Percentiles rank a stretch among this genome's conserved stretches.
Evolutionary conservation across 2,797 vertebrate species (phyloP).

Genomic region (Alcedo quadribrachys): DNA sequence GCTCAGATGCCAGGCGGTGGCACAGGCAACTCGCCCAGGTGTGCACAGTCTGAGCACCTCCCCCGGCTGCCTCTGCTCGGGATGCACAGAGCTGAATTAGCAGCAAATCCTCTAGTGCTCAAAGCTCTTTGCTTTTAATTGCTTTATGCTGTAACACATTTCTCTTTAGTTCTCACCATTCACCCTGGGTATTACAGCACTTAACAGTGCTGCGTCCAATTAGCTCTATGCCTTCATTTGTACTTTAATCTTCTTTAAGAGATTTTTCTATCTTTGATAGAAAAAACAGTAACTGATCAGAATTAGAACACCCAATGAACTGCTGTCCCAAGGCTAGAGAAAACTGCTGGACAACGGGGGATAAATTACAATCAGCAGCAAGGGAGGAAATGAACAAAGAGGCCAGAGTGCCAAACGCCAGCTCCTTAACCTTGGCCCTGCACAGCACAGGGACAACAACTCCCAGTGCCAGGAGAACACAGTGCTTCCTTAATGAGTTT

Average conservation of each 20-base stretch:
- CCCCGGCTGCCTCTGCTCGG: fast-evolving
- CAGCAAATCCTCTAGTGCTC: not conserved
- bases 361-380: not conserved
- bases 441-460: not conserved
- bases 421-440: not conserved
- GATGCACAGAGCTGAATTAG: not conserved
- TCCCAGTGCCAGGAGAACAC: fast-evolving
- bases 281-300: not conserved
- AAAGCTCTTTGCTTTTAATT: not conserved
- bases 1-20: not conserved
- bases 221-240: not conserved
- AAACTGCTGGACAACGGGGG: not conserved
- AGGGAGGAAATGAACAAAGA: not conserved
- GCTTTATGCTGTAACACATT: fast-evolving
- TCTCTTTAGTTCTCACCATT: not conserved
- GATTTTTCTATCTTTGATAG: not conserved
- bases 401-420: fast-evolving
- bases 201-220: not conserved
- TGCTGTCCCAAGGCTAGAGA: not conserved
- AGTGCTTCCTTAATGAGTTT: not conserved
- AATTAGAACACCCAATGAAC: not conserved
- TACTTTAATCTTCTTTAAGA: not conserved
- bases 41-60: fast-evolving
- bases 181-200: not conserved
- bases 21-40: fast-evolving